Evolutionary conservation across 2,797 vertebrate species (phyloP), one percentile per base, ranked within the genome.

Genomic region (Chlorospingus flavigularis): DNA sequence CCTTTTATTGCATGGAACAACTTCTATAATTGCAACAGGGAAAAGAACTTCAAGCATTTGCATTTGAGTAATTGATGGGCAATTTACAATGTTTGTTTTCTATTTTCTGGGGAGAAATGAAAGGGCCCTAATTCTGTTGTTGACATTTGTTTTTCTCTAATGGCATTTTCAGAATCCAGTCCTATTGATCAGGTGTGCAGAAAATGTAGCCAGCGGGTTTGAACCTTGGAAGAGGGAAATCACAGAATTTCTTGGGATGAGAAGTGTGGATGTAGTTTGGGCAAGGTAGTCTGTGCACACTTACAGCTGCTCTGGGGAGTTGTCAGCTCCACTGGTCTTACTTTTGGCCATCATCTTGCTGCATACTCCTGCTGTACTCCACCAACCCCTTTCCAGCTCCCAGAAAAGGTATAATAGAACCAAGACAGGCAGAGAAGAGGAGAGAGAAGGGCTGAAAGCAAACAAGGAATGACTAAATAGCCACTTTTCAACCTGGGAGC

Each of bases 21-120:
- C 72, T 88, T 77, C 60, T 48, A 17, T 94, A 96, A 96, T 94
- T 93, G 88, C 84, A 87, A 37, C 57, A 57, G 60, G 68, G 68
- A 83, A 91, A 95, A 90, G 92, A 91, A 86, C 72, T 80, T 86
- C 54, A 78, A 72, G 72, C 37, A 75, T 86, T 91, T 88, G 61
- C 39, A 65, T 95, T 91, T 90, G 88, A 80, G 92, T 91, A 94
- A 94, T 90, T 91, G 95, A 92, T 92, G 89, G 82, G 62, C 65
- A 95, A 96, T 94, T 94, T 90, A 50, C 45, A 80, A 55, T 83
- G 85, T 94, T 93, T 93, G 82, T 87, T 94, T 96, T 90, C 71
- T 81, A 0, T 87, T 93, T 97, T 92, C 93, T 88, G 70, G n/a
- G 72, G 68, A 93, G 75, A 92, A 94, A 85, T 62, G 33, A 89